phyloP scores from a whole-genome alignment of 2,797 vertebrate genomes.

The Trachurus trachurus region DNA sequence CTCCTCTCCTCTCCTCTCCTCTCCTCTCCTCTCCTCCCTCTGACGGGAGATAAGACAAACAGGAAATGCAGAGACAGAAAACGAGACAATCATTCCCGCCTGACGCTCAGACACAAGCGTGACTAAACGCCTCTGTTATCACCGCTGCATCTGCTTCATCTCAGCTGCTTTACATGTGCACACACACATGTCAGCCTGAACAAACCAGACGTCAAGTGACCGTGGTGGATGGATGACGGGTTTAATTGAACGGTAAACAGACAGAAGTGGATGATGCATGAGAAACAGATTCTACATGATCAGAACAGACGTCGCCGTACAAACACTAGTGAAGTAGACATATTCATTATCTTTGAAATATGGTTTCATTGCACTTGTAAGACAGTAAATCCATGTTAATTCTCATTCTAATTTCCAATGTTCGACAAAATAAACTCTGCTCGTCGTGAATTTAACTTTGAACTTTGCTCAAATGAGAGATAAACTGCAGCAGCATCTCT shows the following conservation, averaged over 20 bases:
- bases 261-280: not conserved
- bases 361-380: no score
- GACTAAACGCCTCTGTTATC: slow-evolving; percentile 48
- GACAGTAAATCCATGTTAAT: no score
- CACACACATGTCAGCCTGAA: slow-evolving; percentile 23
- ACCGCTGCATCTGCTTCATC: slow-evolving; percentile 49
- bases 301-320: not conserved
- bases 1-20: not conserved
- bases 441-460: no score
- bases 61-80: slow-evolving; percentile 11
- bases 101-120: slow-evolving; percentile 25
- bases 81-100: slow-evolving; percentile 16
- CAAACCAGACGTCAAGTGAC: slow-evolving; percentile 22
- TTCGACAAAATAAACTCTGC: no score
- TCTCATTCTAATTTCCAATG: no score
- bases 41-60: slow-evolving; percentile 44
- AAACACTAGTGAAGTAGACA: no score
- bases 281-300: not conserved
- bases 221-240: slow-evolving; percentile 11
- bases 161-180: slow-evolving; percentile 59
- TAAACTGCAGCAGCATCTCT: no score
- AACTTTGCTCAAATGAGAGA: no score
- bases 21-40: not conserved
- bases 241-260: slow-evolving; percentile 8
- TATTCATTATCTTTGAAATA: no score